phyloP scores from a whole-genome alignment of 1,140 invertebrate species.

The Pissodes strobi region DNA sequence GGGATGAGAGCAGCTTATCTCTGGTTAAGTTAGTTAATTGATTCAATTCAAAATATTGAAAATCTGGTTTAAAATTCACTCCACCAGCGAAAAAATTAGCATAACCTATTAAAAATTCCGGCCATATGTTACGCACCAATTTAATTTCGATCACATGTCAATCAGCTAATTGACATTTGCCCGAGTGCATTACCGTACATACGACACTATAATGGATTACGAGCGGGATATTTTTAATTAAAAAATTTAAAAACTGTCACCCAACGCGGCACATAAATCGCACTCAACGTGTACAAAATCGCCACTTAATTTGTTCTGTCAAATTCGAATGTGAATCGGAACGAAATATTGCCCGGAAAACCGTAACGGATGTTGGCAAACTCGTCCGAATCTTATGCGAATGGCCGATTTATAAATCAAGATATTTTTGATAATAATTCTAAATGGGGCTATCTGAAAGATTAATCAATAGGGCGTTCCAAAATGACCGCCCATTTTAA shows the following conservation, averaged over 20 bases:
- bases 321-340: slow-evolving; percentile 10
- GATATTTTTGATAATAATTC: no score
- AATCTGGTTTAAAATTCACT: no score
- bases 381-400: no score
- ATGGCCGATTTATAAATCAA: no score
- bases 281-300: slow-evolving; percentile 12
- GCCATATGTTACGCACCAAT: slow-evolving; percentile 8
- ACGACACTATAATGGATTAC: slow-evolving; percentile 6
- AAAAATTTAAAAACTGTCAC: slow-evolving; percentile 10
- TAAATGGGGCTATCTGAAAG: no score
- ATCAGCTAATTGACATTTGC: slow-evolving; percentile 9
- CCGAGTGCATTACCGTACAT: not conserved
- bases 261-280: slow-evolving; percentile 8
- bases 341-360: slow-evolving; percentile 13
- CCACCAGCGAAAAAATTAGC: no score
- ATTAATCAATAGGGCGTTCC: no score
- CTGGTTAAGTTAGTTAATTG: no score
- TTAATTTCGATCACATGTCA: slow-evolving; percentile 6
- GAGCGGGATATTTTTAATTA: slow-evolving; percentile 19
- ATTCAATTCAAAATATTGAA: no score
- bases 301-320: slow-evolving; percentile 22
- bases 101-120: not conserved
- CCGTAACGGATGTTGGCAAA: no score
- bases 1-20: no score
- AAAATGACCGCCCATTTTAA: no score